Base-by-base conservation (phyloP, 2,888 invertebrate species). In the Troides helena region DNA sequence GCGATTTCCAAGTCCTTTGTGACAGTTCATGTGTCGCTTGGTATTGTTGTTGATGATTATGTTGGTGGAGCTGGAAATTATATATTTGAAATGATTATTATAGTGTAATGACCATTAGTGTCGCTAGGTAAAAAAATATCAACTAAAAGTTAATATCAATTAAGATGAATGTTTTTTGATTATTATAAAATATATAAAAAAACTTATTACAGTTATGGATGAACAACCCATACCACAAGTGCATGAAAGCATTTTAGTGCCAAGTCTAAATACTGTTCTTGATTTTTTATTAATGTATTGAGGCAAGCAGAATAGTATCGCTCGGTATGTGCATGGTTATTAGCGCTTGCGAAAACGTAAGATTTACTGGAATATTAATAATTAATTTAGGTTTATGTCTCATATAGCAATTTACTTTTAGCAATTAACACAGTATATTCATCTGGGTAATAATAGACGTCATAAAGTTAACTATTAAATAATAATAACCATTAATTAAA, bases 1-100 rank as follows among this genome's bases (percentile, higher is more conserved):
- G 74, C 23, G 90, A 89, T 73, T 86, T 88, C 87, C 90, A 89
- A 71, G 89, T 84, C 72, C 88, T 88, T 73, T 89, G 92, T 50
- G 91, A 82, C 10, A 82, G 79, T 72, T 88, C 86, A 39, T 80
- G 83, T 70, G 82, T 82, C 10, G 78, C 74, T 14, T 81, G 83
- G 64, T 79, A 83, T 73, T 78, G 46, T 14, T 46, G 81, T 58
- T 79, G 80, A 18, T 80, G 79, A 71, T 83, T 83, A 73, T 85
- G 86, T 71, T 88, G 90, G 72, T 89, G 89, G 50, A 88, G 75
- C 88, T 90, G 86, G 2, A 86, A 85, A 68, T 57, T 21, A 46
- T 25, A 6, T 46, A 62, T n/a, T 36, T 12, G 17, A 65, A 8
- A 21, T 63, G 39, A 21, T 39, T 39, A 2, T 53, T 53, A 1